Conservation (phyloP, 2,888 invertebrate genomes). For the Hirudinaria manillensis region DNA sequence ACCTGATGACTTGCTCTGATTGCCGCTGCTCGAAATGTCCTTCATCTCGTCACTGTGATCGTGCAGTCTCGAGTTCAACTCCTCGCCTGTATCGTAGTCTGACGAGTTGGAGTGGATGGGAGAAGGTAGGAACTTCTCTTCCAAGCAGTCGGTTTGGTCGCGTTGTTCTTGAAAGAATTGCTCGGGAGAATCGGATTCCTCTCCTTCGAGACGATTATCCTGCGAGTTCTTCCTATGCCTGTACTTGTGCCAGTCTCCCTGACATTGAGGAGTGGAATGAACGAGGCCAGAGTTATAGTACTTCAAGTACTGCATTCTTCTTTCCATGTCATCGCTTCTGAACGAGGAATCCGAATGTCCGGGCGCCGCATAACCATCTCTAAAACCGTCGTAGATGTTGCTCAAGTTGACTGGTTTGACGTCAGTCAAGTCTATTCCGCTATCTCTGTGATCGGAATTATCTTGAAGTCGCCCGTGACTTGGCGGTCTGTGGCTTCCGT, state of each 20-base stretch:
- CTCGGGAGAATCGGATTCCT: neutral
- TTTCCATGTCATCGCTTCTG: neutral
- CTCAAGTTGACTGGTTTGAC: neutral
- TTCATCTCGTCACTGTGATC: neutral
- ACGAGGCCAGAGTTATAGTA: neutral
- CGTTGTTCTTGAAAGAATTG: neutral
- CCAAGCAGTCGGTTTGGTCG: neutral
- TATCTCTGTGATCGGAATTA: neutral
- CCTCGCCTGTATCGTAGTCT: neutral
- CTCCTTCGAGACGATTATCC: no score
- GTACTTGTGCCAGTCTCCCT: neutral
- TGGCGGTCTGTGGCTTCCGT: conserved; percentile 4
- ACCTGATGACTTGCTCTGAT: neutral
- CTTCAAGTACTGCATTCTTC: neutral
- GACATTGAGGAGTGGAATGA: neutral
- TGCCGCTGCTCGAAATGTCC: neutral
- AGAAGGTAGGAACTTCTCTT: conserved; percentile 5
- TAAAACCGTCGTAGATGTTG: neutral
- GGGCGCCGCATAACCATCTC: neutral
- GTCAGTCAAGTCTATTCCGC: neutral
- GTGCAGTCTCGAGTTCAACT: conserved; percentile 1
- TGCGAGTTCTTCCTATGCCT: neutral
- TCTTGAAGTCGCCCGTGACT: neutral
- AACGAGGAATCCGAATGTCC: neutral
- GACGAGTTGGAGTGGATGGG: neutral